These are phyloP conservation scores for Macrophya alboannulata DNA, from an alignment of 2,888 invertebrate species.

Conservation along the genomic window DNA sequence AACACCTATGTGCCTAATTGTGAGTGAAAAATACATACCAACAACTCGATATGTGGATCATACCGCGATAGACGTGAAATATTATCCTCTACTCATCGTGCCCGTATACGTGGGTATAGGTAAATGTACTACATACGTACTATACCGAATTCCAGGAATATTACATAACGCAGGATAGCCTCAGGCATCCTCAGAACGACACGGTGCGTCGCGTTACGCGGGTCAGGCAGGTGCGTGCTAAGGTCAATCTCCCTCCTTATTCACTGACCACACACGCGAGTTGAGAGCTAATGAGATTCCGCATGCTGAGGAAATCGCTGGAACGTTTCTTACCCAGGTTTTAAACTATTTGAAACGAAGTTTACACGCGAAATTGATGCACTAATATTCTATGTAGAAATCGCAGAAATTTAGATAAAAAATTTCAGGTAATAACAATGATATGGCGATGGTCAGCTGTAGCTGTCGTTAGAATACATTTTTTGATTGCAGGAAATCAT, in stretches of 20 bases:
- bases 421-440: too few species aligned
- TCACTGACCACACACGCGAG: slow-evolving; percentile 48
- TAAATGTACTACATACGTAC: too few species aligned
- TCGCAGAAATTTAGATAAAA: neutral
- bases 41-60: neutral
- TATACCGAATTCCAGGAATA: slow-evolving; percentile 64
- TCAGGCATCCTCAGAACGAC: slow-evolving; percentile 21
- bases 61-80: neutral
- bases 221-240: slow-evolving; percentile 78
- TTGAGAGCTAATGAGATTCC: slow-evolving; percentile 70
- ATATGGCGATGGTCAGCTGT: too few species aligned
- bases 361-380: neutral
- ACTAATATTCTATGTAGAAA: too few species aligned
- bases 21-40: neutral
- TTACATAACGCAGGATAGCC: slow-evolving; percentile 67
- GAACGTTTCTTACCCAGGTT: neutral
- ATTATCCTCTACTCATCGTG: neutral
- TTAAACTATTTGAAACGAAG: neutral
- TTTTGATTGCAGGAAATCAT: too few species aligned
- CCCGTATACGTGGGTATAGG: neutral
- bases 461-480: too few species aligned
- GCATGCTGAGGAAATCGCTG: slow-evolving; percentile 58
- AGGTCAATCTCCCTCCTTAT: slow-evolving; percentile 66
- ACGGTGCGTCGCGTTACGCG: slow-evolving; percentile 64
- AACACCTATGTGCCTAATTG: neutral